phyloP scores from a whole-genome alignment of 2,113 vertebrate genomes.

The Chrysemys picta region DNA sequence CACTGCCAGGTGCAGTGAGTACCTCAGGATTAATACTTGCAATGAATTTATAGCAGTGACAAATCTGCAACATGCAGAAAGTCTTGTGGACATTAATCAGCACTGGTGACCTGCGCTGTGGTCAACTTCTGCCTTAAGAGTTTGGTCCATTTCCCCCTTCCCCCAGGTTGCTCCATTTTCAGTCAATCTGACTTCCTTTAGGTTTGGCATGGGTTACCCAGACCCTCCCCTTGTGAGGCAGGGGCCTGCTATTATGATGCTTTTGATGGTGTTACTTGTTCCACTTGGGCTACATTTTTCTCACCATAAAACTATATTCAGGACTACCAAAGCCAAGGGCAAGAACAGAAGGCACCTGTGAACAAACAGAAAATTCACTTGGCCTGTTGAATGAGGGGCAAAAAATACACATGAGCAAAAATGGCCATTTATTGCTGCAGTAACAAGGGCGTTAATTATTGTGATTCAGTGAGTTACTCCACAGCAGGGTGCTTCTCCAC shows the following conservation, averaged over 20 bases:
- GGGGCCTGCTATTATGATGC: accelerated
- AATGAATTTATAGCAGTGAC: neutral
- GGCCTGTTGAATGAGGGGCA: neutral
- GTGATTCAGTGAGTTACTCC: neutral
- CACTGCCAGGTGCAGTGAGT: neutral
- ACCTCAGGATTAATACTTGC: neutral
- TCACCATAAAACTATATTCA: neutral
- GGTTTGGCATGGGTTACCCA: neutral
- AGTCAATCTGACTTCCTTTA: accelerated
- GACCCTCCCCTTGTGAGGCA: neutral
- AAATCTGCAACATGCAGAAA: neutral
- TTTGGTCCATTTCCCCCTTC: neutral
- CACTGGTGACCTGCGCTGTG: accelerated
- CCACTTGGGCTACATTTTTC: accelerated
- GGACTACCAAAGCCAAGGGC: neutral
- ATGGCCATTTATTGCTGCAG: accelerated
- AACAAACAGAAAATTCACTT: neutral
- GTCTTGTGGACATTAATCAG: accelerated
- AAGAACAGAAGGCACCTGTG: accelerated
- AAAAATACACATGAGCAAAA: neutral
- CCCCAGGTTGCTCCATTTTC: neutral
- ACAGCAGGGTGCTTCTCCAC: neutral
- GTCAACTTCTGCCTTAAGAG: neutral
- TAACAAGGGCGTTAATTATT: neutral
- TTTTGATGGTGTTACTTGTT: neutral